Conservation (phyloP, 2,888 invertebrate genomes). For the Caenorhabditis sp. region DNA sequence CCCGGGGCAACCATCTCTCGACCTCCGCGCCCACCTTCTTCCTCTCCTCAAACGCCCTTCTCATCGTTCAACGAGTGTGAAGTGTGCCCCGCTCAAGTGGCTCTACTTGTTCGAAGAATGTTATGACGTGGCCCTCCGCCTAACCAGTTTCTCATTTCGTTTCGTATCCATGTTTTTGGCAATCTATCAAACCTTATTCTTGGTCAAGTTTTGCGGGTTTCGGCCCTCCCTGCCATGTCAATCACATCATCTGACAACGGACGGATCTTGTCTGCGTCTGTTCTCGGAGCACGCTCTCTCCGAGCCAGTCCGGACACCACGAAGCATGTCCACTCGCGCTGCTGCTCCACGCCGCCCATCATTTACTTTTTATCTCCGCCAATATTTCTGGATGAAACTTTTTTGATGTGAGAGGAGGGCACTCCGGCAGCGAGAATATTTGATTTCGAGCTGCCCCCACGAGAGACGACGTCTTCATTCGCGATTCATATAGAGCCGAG, state of each 20-base stretch:
- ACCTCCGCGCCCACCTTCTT: neutral
- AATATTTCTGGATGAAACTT: slow-evolving; percentile 12
- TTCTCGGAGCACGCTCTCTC: neutral
- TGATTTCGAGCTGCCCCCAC: slow-evolving; percentile 8
- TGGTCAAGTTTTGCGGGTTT: slow-evolving; percentile 26
- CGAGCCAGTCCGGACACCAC: slow-evolving; percentile 7
- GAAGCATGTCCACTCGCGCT: slow-evolving; percentile 19
- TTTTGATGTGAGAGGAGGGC: slow-evolving; percentile 6
- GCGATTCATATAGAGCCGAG: slow-evolving; percentile 15
- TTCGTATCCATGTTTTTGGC: slow-evolving; percentile 13
- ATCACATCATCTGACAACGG: slow-evolving; percentile 54
- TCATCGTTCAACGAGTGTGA: slow-evolving; percentile 24
- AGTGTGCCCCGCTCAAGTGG: slow-evolving; percentile 32
- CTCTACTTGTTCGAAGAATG: slow-evolving; percentile 20
- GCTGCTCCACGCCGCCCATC: slow-evolving; percentile 16
- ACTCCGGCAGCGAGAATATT: slow-evolving; percentile 24
- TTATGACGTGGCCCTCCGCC: slow-evolving; percentile 14
- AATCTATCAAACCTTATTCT: slow-evolving; percentile 13
- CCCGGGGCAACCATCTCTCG: neutral
- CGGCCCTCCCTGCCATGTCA: slow-evolving; percentile 42
- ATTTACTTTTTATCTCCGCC: slow-evolving; percentile 49
- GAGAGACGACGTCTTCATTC: slow-evolving; percentile 18
- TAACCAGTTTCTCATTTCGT: neutral
- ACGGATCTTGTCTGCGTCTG: slow-evolving; percentile 14
- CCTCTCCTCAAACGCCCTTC: neutral